Percentiles rank a stretch among this genome's conserved stretches.
These are phyloP conservation scores for Boloria selene DNA, from an alignment of 2,888 invertebrate species.

Conservation along the genomic window DNA sequence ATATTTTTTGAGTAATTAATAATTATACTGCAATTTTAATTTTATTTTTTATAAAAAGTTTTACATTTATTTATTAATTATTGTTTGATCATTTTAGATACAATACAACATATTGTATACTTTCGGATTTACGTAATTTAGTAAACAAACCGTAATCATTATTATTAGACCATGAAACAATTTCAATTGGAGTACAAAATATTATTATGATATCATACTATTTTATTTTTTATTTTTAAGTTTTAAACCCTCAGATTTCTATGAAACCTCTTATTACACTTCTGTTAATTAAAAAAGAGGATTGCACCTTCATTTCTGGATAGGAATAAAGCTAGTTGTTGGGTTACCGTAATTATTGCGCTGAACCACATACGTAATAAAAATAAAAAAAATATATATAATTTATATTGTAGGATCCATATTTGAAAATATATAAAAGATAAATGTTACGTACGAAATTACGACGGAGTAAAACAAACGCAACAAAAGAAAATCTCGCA, in stretches of 20 bases:
- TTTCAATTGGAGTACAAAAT: neutral
- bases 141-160: constrained; percentile 1
- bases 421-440: constrained; percentile 29
- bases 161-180: neutral
- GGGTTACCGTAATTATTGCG: neutral
- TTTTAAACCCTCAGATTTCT: neutral
- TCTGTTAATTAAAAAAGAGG: constrained; percentile 7
- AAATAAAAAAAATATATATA: neutral
- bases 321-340: neutral
- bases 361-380: neutral
- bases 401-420: neutral
- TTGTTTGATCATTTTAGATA: no score
- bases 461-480: constrained; percentile 37
- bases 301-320: neutral
- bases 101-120: no score
- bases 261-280: neutral
- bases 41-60: no score
- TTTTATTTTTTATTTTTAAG: neutral
- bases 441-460: constrained; percentile 30
- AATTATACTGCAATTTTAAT: no score
- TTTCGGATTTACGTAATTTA: constrained; percentile 9
- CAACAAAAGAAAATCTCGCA: constrained; percentile 46
- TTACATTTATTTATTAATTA: no score
- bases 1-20: no score
- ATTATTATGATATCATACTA: no score